phyloP scores from a whole-genome alignment of 2,113 vertebrate genomes.

The Callaeas wilsoni region DNA sequence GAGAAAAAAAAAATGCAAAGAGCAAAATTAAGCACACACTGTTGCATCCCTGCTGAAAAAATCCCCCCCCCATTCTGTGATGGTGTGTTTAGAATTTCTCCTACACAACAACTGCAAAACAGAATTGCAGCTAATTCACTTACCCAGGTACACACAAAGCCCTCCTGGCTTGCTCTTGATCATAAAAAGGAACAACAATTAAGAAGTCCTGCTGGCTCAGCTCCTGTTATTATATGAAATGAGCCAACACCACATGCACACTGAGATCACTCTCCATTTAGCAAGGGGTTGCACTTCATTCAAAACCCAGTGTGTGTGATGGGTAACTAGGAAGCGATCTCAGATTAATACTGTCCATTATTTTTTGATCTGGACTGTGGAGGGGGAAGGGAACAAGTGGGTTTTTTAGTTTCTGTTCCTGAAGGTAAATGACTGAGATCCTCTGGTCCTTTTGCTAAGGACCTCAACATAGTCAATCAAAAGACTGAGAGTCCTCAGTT shows the following conservation, averaged over 20 bases:
- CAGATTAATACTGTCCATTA: not conserved
- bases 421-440: not conserved
- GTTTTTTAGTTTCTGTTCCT: not conserved
- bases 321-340: not conserved
- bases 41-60: not conserved
- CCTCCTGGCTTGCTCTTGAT: not conserved
- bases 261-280: not conserved
- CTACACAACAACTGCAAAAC: not conserved
- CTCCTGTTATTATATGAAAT: not conserved
- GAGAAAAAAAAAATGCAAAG: not conserved
- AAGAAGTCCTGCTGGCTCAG: not conserved
- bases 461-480: not conserved
- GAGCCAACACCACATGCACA: not conserved
- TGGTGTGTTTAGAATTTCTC: not conserved
- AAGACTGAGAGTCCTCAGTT: not conserved
- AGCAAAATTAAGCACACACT: not conserved
- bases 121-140: not conserved
- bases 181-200: not conserved
- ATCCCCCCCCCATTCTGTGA: not conserved
- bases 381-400: not conserved
- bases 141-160: not conserved
- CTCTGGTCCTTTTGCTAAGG: not conserved
- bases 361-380: not conserved
- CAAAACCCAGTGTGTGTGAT: not conserved
- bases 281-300: not conserved